Evolutionary conservation across 2,113 vertebrate species (phyloP).

Genomic region (Galemys pyrenaicus): DNA sequence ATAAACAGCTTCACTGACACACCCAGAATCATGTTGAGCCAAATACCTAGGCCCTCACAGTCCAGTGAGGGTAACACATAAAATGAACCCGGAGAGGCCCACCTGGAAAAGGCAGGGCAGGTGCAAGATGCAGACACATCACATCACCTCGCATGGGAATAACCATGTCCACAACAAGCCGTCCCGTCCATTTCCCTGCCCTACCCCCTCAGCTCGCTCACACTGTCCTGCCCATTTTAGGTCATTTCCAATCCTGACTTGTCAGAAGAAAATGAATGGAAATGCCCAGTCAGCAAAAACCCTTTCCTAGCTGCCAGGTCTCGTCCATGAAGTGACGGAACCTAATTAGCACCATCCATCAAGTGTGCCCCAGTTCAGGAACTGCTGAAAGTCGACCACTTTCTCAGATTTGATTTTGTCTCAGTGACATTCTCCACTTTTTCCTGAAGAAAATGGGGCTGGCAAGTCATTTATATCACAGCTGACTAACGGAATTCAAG

Average conservation of each 20-base stretch:
- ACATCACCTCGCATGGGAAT: too few relatives aligned
- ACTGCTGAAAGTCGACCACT: background rate
- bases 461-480: background rate
- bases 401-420: background rate
- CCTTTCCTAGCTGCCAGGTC: background rate
- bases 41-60: background rate
- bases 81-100: too few relatives aligned
- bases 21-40: background rate
- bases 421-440: background rate
- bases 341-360: background rate
- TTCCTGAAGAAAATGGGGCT: background rate
- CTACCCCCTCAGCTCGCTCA: background rate
- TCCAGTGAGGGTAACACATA: background rate
- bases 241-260: background rate
- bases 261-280: background rate
- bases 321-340: background rate
- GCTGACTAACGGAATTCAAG: background rate
- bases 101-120: too few relatives aligned
- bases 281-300: background rate
- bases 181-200: too few relatives aligned
- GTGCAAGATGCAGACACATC: too few relatives aligned
- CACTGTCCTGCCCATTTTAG: too few relatives aligned
- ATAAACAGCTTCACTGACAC: background rate
- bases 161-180: too few relatives aligned
- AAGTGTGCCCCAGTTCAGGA: background rate